phyloP scores from a whole-genome alignment of 2,797 vertebrate genomes.

The Syndactyla subalaris region DNA sequence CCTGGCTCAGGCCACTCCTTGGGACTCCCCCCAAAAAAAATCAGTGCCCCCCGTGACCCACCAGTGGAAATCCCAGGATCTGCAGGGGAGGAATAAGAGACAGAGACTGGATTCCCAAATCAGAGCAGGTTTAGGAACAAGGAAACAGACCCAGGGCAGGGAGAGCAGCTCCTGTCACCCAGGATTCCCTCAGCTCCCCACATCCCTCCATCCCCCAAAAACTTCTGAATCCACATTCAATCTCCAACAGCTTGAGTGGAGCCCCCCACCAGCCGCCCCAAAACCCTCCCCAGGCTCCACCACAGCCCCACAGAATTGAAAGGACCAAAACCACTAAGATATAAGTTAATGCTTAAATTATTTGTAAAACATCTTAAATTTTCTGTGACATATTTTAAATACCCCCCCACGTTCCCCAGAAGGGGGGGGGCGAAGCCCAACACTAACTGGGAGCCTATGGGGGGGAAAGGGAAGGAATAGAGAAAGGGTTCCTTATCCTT shows the following conservation, averaged over 20 bases:
- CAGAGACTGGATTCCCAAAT: fast-evolving
- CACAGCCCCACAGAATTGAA: slow-evolving; percentile 39
- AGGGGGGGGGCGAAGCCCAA: slow-evolving; percentile 45
- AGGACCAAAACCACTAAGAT: slow-evolving; percentile 69
- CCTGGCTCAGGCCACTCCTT: neutral
- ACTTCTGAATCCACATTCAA: neutral
- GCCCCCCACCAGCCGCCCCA: neutral
- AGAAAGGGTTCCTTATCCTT: slow-evolving; percentile 69
- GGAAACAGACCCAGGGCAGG: neutral
- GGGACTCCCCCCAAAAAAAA: neutral
- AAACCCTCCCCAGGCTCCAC: neutral
- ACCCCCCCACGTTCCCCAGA: slow-evolving; percentile 63
- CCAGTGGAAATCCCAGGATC: neutral
- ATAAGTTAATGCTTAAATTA: slow-evolving; percentile 84
- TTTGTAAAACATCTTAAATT: slow-evolving; percentile 77
- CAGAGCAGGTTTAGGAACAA: neutral
- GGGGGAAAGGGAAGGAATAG: slow-evolving; percentile 42
- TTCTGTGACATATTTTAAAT: slow-evolving; percentile 74
- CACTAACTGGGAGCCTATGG: slow-evolving; percentile 32
- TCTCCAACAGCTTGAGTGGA: neutral
- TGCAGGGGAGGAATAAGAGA: neutral
- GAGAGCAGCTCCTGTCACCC: neutral
- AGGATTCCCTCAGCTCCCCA: neutral
- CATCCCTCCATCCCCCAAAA: neutral
- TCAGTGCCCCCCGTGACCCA: no score